Evolutionary conservation across 2,113 vertebrate species (phyloP), one percentile per base, ranked within the genome.

Genomic region (Anoura caudifer): DNA sequence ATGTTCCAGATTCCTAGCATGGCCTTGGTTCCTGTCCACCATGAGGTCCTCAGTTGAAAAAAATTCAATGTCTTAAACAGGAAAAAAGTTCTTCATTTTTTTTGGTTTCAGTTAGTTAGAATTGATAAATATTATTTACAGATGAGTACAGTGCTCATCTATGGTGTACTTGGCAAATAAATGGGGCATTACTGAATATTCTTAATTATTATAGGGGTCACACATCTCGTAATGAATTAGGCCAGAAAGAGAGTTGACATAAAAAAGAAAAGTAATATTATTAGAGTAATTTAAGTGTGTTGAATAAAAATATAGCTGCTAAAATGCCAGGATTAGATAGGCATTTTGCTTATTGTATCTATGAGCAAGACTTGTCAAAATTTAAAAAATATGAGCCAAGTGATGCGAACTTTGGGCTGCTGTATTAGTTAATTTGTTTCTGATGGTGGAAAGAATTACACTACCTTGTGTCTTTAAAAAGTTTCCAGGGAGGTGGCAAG

Each of bases 401-500:
- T 97, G 92, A 95, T 97, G 98, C 90, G 92, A 98, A 98, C 90
- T 94, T 97, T 84, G 95, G 97, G 67, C 79, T 96, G 88, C 96
- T 97, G 4, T 97, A 95, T 97, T 98, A 98, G 99, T 98, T 98
- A 99, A 98, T 97, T 96, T 92, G 90, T 97, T 98, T 99, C 96
- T 98, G 94, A 97, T 98, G 96, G 95, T 95, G 90, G 95, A 98
- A 98, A 97, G 36, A 98, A 98, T 98, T 97, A 98, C 97, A 98
- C 89, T 94, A 96, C 98, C 96, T 96, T 96, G 80, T 97, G 97
- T 98, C 98, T 98, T 97, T 97, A 97, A 98, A 98, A 98, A 99
- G 98, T 98, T 98, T 99, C 99, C 98, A 98, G 98, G 97, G 91
- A 98, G 84, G 88, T 14, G 87, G 99, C 98, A 99, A 99, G 98